Evolutionary conservation across 2,888 invertebrate species (phyloP), one percentile per base, ranked within the genome.

Genomic region (Watsonalla binaria): DNA sequence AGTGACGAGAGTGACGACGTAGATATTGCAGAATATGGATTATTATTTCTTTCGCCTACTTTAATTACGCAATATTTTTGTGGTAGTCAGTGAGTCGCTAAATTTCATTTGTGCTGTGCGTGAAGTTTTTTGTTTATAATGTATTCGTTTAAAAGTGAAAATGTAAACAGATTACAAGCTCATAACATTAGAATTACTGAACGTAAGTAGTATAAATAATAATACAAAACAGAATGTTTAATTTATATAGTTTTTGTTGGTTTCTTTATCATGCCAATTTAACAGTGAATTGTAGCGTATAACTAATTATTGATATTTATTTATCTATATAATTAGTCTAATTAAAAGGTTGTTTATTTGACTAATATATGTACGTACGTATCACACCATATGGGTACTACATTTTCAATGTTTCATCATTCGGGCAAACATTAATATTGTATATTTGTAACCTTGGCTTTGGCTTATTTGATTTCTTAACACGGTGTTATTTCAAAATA

Each of bases 101-200:
- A 14, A 35, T 37, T 49, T 6, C 15, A 24, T 34, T 14, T 14
- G 37, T 8, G 11, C 35, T 46, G 34, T 51, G 46, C 33, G 14
- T n/a, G 24, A 24, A 46, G 35, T 13, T 7, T 5, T 14, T 53
- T 37, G 48, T 54, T 50, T 47, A 53, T 54, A 66, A 69, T 89
- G 88, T 87, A 78, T 77, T 74, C 77, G 46, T 77, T 87, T 65
- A 72, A 66, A 70, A 78, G 71, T 65, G 84, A 82, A 76, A 82
- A 85, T 70, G 62, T 65, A 52, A 62, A 70, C 48, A 70, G 78
- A 66, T 75, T 87, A 55, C 66, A 72, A 60, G 73, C 72, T 33
- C 76, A 82, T 56, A 89, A 89, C 59, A 85, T 87, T 58, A 74
- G 70, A 65, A 74, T 86, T 61, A 66, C 69, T 24, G 73, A 80